Percentiles rank a stretch among this genome's conserved stretches.
phyloP scores from a whole-genome alignment of 1,140 invertebrate genomes.

The Oreohelix idahoensis region DNA sequence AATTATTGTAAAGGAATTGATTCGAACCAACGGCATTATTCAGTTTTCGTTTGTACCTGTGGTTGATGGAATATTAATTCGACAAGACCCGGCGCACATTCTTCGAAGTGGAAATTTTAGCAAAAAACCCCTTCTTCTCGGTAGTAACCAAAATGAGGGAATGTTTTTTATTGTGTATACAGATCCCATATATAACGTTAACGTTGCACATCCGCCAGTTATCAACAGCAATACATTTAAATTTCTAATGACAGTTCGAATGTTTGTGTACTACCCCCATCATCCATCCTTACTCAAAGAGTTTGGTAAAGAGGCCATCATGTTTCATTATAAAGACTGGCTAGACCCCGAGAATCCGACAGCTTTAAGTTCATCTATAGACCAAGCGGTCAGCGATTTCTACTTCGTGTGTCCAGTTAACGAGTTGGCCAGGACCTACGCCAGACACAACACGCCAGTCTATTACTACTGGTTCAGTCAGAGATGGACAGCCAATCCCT shows the following conservation, averaged over 20 bases:
- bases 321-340: slow-evolving; percentile 95
- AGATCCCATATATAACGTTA: slow-evolving; percentile 29
- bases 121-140: slow-evolving; percentile 92
- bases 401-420: slow-evolving; percentile 97
- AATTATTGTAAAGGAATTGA: slow-evolving; percentile 87
- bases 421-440: slow-evolving; percentile 90
- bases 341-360: slow-evolving; percentile 87
- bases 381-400: slow-evolving; percentile 96
- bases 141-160: slow-evolving; percentile 89
- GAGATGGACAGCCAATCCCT: slow-evolving; percentile 85
- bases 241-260: background rate
- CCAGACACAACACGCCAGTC: slow-evolving; percentile 82
- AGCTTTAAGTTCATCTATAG: slow-evolving; percentile 86
- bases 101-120: slow-evolving; percentile 90
- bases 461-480: slow-evolving; percentile 97
- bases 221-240: background rate
- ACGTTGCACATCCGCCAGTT: background rate
- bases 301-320: slow-evolving; percentile 87
- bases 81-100: slow-evolving; percentile 86
- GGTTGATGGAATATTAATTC: slow-evolving; percentile 91
- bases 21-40: slow-evolving; percentile 81
- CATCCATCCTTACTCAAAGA: slow-evolving; percentile 78
- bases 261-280: slow-evolving; percentile 58
- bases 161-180: slow-evolving; percentile 96
- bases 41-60: slow-evolving; percentile 94